phyloP scores from a whole-genome alignment of 2,113 vertebrate genomes.

The Vanacampus margaritifer region DNA sequence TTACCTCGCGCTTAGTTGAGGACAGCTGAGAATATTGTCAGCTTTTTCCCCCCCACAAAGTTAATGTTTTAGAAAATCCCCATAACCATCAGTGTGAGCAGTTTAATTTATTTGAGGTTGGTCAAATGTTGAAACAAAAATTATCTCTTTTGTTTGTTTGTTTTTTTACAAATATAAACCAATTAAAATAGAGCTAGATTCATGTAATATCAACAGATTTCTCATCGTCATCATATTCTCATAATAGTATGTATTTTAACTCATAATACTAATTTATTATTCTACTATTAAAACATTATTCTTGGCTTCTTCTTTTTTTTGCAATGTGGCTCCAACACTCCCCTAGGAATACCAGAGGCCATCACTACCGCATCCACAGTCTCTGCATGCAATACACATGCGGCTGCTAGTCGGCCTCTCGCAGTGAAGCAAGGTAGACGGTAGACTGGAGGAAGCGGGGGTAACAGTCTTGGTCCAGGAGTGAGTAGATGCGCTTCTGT shows the following conservation, averaged over 20 bases:
- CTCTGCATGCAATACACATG: background rate
- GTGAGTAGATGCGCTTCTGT: slow-evolving; percentile 73
- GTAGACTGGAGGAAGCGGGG: slow-evolving; percentile 75
- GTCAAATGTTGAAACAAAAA: background rate
- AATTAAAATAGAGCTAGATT: background rate
- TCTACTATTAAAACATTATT: background rate
- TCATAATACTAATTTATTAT: background rate
- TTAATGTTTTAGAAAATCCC: background rate
- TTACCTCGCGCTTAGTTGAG: too few relatives aligned
- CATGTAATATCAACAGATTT: background rate
- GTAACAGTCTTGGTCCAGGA: slow-evolving; percentile 75
- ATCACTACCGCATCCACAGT: background rate
- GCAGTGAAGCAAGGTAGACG: slow-evolving; percentile 66
- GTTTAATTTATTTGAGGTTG: background rate
- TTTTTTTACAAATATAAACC: background rate
- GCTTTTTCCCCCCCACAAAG: background rate
- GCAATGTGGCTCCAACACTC: background rate
- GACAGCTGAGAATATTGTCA: background rate
- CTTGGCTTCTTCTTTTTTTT: background rate
- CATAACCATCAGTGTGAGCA: background rate
- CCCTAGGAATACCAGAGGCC: background rate
- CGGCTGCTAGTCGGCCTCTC: slow-evolving; percentile 37
- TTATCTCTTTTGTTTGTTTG: background rate
- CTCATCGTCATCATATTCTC: background rate
- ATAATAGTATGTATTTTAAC: background rate